phyloP scores from a whole-genome alignment of 2,888 invertebrate genomes.

The Xanthostigma xanthostigma region DNA sequence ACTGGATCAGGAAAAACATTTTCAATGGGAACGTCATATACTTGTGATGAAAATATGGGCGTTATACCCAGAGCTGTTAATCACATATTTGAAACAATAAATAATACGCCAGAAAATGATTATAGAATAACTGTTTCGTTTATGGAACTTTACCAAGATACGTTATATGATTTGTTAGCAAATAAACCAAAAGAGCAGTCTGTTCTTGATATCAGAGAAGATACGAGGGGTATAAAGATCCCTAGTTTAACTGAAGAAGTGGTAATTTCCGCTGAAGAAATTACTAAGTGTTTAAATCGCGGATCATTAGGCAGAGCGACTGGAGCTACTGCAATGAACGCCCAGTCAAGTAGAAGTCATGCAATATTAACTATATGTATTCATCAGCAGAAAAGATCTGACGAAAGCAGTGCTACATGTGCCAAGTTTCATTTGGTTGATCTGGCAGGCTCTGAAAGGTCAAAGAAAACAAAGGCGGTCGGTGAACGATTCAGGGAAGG shows the following conservation, averaged over 20 bases:
- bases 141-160: slow-evolving; percentile 82
- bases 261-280: slow-evolving; percentile 46
- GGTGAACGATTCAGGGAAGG: slow-evolving; percentile 83
- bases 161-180: slow-evolving; percentile 68
- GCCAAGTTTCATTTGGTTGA: slow-evolving; percentile 86
- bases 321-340: slow-evolving; percentile 85
- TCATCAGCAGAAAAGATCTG: slow-evolving; percentile 43
- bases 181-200: slow-evolving; percentile 51
- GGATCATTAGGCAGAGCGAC: slow-evolving; percentile 69
- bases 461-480: slow-evolving; percentile 79
- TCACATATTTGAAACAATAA: slow-evolving; percentile 61
- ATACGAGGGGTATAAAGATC: slow-evolving; percentile 42
- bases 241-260: slow-evolving; percentile 49
- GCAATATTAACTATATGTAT: slow-evolving; percentile 74
- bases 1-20: slow-evolving; percentile 90
- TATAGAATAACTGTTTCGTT: slow-evolving; percentile 67
- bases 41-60: slow-evolving; percentile 51
- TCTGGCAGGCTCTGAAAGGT: slow-evolving; percentile 80
- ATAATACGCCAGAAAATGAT: slow-evolving; percentile 40
- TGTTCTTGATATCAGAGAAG: slow-evolving; percentile 69
- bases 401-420: slow-evolving; percentile 52
- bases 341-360: slow-evolving; percentile 75
- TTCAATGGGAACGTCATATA: slow-evolving; percentile 79
- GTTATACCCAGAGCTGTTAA: slow-evolving; percentile 76
- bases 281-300: slow-evolving; percentile 47